Evolutionary conservation across 1,140 invertebrate genomes (phyloP).

Genomic region (Penaeus japonicus): DNA sequence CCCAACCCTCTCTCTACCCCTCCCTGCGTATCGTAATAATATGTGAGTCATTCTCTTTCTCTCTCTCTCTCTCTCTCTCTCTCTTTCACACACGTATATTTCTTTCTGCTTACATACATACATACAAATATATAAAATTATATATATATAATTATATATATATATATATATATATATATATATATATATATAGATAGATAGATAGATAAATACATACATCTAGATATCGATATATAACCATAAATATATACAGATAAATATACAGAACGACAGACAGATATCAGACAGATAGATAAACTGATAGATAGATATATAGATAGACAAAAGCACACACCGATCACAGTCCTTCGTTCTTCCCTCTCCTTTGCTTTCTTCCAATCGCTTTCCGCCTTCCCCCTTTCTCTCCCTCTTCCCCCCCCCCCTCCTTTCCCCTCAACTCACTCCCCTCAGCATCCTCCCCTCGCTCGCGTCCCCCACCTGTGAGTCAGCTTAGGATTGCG

Average conservation of each 20-base stretch:
- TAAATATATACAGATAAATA: too few relatives aligned
- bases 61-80: neutral
- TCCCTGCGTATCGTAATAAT: slow-evolving; percentile 59
- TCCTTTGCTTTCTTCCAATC: neutral
- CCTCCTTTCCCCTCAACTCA: neutral
- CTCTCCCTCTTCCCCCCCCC: neutral
- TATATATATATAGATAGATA: neutral
- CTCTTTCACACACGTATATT: neutral
- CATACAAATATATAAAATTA: neutral
- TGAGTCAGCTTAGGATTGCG: too few relatives aligned
- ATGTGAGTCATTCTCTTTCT: neutral
- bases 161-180: neutral
- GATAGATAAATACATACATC: too few relatives aligned
- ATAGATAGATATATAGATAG: neutral
- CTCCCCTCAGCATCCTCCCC: neutral
- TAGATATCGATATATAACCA: neutral
- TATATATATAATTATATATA: neutral
- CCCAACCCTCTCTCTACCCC: slow-evolving; percentile 16
- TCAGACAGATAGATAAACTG: too few relatives aligned
- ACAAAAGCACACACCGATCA: neutral
- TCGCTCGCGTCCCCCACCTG: neutral
- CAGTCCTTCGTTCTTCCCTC: neutral
- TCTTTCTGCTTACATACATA: neutral
- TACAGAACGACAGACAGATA: too few relatives aligned
- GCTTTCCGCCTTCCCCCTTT: neutral